Conservation (phyloP, 2,797 vertebrate species). For the Euthynnus affinis region DNA sequence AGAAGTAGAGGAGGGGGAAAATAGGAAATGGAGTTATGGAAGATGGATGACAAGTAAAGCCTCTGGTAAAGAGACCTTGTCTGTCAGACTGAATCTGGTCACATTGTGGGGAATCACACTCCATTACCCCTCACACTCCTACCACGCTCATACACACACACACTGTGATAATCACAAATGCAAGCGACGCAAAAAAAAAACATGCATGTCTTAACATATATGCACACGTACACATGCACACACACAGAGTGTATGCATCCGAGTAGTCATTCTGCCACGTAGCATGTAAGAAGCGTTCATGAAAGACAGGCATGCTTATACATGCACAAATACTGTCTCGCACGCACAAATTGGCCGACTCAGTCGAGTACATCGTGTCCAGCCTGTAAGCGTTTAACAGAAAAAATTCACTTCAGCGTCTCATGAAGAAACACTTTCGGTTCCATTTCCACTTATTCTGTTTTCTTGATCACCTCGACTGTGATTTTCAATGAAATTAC, state of each 20-base stretch:
- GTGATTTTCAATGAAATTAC: not conserved
- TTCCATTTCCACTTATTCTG: not conserved
- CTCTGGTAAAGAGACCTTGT: conserved; percentile 37
- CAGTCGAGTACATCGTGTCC: not conserved
- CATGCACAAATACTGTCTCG: conserved; percentile 22
- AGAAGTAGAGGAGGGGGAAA: not conserved
- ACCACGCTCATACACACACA: not conserved
- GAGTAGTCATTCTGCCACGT: conserved; percentile 15
- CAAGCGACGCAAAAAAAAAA: not conserved
- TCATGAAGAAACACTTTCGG: conserved; percentile 12
- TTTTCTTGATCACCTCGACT: conserved; percentile 10
- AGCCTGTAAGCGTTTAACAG: conserved; percentile 24
- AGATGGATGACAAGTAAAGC: conserved; percentile 30
- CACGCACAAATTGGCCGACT: conserved; percentile 3
- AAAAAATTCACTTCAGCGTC: conserved; percentile 12
- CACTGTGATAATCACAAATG: not conserved
- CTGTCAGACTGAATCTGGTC: conserved; percentile 48
- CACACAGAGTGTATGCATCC: not conserved
- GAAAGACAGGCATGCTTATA: conserved; percentile 31
- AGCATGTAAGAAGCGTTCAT: conserved; percentile 6
- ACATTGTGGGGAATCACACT: conserved; percentile 11
- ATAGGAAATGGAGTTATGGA: conserved; percentile 24
- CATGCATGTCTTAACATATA: not conserved
- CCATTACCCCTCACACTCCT: not conserved
- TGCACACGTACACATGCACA: not conserved